Evolutionary conservation across 2,113 vertebrate genomes (phyloP).

Genomic region (Epinephelus cyanopodus): DNA sequence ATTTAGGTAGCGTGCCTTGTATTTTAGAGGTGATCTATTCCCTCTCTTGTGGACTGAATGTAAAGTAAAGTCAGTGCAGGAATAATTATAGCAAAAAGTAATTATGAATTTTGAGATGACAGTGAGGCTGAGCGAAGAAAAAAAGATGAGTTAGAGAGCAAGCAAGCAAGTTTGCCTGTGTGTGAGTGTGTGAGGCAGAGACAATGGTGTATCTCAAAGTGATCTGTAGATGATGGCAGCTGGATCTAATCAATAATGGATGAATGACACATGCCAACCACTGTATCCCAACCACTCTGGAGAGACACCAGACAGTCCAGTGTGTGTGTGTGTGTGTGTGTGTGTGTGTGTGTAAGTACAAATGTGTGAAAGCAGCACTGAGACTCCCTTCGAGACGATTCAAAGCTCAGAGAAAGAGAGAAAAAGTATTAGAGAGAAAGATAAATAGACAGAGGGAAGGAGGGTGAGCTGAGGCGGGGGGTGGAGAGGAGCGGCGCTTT

Average conservation of each 20-base stretch:
- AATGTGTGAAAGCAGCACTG: slow-evolving; percentile 46
- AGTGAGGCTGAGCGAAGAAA: not conserved
- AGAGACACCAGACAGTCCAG: slow-evolving; percentile 54
- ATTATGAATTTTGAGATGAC: not conserved
- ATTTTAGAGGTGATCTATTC: not conserved
- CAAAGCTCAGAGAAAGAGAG: slow-evolving; percentile 63
- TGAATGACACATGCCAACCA: slow-evolving; percentile 82
- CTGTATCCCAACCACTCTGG: slow-evolving; percentile 70
- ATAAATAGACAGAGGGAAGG: slow-evolving; percentile 50
- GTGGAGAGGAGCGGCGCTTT: slow-evolving; percentile 26
- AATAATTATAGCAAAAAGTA: not conserved
- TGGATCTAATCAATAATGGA: slow-evolving; percentile 84
- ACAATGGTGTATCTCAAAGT: slow-evolving; percentile 66
- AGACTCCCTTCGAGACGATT: slow-evolving; percentile 66
- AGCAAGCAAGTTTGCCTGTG: slow-evolving; percentile 6
- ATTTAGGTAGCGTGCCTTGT: not conserved
- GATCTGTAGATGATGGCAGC: slow-evolving; percentile 79
- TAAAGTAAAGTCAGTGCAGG: not conserved
- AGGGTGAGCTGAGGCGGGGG: slow-evolving; percentile 26
- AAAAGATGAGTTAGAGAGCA: not conserved
- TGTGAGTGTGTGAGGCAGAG: slow-evolving; percentile 11
- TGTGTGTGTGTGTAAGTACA: slow-evolving; percentile 29
- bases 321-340: slow-evolving; percentile 47
- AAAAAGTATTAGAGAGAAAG: slow-evolving; percentile 53
- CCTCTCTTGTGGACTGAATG: not conserved